Conservation (phyloP, 2,113 vertebrate genomes). For the Mastomys natalensis region DNA sequence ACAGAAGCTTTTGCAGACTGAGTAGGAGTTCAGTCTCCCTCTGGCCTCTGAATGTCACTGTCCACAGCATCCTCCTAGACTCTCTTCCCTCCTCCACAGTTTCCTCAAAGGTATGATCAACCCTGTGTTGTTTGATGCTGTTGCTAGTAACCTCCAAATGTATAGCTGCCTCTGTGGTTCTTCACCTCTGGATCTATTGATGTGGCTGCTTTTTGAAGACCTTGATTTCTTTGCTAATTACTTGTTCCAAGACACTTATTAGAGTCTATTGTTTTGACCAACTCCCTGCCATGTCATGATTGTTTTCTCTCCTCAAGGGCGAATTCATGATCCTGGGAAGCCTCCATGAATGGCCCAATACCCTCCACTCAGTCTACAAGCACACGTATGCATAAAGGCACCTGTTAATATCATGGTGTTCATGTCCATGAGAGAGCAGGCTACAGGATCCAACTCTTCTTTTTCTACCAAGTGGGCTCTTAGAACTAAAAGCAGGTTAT, state of each 20-base stretch:
- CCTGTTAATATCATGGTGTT: neutral
- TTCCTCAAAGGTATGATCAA: neutral
- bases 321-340: neutral
- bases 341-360: too few relatives aligned
- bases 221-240: neutral
- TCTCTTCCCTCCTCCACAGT: neutral
- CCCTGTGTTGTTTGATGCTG: neutral
- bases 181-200: neutral
- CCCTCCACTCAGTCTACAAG: too few relatives aligned
- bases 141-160: neutral
- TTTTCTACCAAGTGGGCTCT: neutral
- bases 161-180: neutral
- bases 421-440: neutral
- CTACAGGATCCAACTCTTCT: neutral
- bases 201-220: neutral
- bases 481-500: neutral
- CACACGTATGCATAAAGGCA: rapidly evolving
- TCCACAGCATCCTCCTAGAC: neutral
- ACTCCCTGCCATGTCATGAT: neutral
- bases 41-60: neutral
- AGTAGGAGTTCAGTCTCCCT: neutral
- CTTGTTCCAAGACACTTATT: neutral
- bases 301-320: too few relatives aligned
- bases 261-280: neutral
- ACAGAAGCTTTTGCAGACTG: neutral